Evolutionary conservation across 2,888 invertebrate species (phyloP).

Genomic region (Serripes groenlandicus): DNA sequence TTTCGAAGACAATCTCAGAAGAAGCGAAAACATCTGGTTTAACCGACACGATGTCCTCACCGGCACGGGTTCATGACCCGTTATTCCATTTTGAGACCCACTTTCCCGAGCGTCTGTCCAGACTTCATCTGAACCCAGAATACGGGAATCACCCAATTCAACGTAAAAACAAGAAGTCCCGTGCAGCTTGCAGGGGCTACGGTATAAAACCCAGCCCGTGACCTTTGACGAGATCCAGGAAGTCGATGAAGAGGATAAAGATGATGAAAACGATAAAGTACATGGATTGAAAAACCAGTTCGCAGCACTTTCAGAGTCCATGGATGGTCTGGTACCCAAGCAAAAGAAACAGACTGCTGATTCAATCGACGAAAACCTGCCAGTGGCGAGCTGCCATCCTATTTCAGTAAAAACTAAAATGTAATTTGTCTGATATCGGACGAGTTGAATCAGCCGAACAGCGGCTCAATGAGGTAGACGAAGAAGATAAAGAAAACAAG

Average conservation of each 20-base stretch:
- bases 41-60: slow-evolving; percentile 58
- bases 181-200: slow-evolving; percentile 87
- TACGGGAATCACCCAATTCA: slow-evolving; percentile 71
- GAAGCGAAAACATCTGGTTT: too few relatives aligned
- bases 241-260: slow-evolving; percentile 89
- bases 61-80: slow-evolving; percentile 78
- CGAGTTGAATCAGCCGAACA: slow-evolving; percentile 58
- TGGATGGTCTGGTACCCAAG: slow-evolving; percentile 83
- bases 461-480: slow-evolving; percentile 52
- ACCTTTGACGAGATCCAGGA: slow-evolving; percentile 93
- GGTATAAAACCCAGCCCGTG: slow-evolving; percentile 91
- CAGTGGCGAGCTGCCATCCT: slow-evolving; percentile 19
- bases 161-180: slow-evolving; percentile 88
- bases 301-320: slow-evolving; percentile 84
- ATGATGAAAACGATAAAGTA: slow-evolving; percentile 64
- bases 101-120: slow-evolving; percentile 91
- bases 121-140: slow-evolving; percentile 87
- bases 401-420: slow-evolving; percentile 34
- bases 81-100: slow-evolving; percentile 89
- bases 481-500: slow-evolving; percentile 68
- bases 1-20: too few relatives aligned
- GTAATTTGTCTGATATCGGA: slow-evolving; percentile 35
- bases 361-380: slow-evolving; percentile 52
- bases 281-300: slow-evolving; percentile 75
- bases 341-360: slow-evolving; percentile 44